Conservation (phyloP, 2,113 vertebrate species). For the Hippocampus comes region DNA sequence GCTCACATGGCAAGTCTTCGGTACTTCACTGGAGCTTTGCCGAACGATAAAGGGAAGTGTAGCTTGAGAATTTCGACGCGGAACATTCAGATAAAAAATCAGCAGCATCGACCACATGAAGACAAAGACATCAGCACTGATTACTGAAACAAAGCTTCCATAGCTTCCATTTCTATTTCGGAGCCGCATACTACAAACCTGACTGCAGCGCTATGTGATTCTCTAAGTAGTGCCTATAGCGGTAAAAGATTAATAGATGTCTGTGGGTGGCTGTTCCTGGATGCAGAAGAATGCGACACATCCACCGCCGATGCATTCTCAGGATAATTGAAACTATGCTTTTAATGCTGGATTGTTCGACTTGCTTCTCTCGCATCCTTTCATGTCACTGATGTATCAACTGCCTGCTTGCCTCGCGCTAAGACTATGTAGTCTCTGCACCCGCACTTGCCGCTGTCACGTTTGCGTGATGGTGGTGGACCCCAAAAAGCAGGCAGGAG, state of each 20-base stretch:
- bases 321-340: constrained; percentile 57
- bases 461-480: too few species aligned
- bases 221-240: constrained; percentile 51
- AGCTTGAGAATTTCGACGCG: constrained; percentile 30
- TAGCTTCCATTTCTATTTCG: constrained; percentile 49
- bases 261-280: constrained; percentile 59
- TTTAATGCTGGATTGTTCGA: constrained; percentile 49
- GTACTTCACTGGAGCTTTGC: constrained; percentile 20
- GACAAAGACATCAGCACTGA: constrained; percentile 27
- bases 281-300: constrained; percentile 35
- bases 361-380: constrained; percentile 35
- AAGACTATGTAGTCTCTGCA: constrained; percentile 32
- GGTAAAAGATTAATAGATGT: constrained; percentile 51
- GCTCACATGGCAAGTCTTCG: constrained; percentile 12
- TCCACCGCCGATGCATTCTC: constrained; percentile 50
- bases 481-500: too few species aligned
- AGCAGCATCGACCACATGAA: constrained; percentile 31
- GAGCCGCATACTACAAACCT: constrained; percentile 37
- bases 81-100: constrained; percentile 27
- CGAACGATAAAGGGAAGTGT: constrained; percentile 9
- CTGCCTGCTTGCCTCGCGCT: constrained; percentile 19
- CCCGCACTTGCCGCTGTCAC: constrained; percentile 20
- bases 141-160: constrained; percentile 36
- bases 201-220: constrained; percentile 45
- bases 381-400: constrained; percentile 43